A percentile compares a stretch with the other conserved stretches of the same genome.
phyloP scores from a whole-genome alignment of 2,888 invertebrate species.

The Eristalis pertinax region DNA sequence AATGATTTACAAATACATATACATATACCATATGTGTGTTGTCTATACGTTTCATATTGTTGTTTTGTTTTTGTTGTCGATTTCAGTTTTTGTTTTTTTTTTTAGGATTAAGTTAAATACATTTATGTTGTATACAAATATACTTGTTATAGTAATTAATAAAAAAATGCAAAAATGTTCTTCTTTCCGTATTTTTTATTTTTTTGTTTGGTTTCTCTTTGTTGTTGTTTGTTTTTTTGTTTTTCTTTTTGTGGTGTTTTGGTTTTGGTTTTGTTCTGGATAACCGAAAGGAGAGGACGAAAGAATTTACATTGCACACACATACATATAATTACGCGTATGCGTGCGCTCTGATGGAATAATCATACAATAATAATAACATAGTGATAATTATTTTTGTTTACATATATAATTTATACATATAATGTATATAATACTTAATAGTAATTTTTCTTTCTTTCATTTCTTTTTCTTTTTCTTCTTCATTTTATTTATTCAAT shows the following conservation, averaged over 20 bases:
- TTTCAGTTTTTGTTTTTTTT: slow-evolving; percentile 48
- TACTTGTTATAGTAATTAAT: slow-evolving; percentile 65
- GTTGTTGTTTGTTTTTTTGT: slow-evolving; percentile 43
- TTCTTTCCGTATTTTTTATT: slow-evolving; percentile 32
- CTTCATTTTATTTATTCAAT: slow-evolving; percentile 63
- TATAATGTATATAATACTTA: slow-evolving; percentile 73
- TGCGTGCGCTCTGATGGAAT: slow-evolving; percentile 63
- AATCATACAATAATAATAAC: slow-evolving; percentile 62
- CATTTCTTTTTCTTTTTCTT: background rate
- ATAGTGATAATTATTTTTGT: slow-evolving; percentile 64
- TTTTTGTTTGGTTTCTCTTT: slow-evolving; percentile 39
- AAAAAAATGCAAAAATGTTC: slow-evolving; percentile 70
- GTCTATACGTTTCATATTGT: slow-evolving; percentile 43
- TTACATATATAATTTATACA: slow-evolving; percentile 72
- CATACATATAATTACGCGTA: slow-evolving; percentile 58
- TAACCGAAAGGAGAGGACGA: slow-evolving; percentile 73
- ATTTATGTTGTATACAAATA: slow-evolving; percentile 63
- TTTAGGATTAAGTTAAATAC: slow-evolving; percentile 61
- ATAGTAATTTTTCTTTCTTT: slow-evolving; percentile 48
- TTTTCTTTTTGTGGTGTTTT: slow-evolving; percentile 4
- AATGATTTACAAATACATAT: slow-evolving; percentile 66
- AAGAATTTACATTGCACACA: slow-evolving; percentile 65
- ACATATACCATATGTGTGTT: slow-evolving; percentile 24
- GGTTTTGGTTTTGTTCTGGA: slow-evolving; percentile 74
- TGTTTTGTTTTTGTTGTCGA: slow-evolving; percentile 43